Percentiles rank a stretch among this genome's conserved stretches.
phyloP scores from a whole-genome alignment of 2,797 vertebrate genomes.

The Spondyliosoma cantharus region DNA sequence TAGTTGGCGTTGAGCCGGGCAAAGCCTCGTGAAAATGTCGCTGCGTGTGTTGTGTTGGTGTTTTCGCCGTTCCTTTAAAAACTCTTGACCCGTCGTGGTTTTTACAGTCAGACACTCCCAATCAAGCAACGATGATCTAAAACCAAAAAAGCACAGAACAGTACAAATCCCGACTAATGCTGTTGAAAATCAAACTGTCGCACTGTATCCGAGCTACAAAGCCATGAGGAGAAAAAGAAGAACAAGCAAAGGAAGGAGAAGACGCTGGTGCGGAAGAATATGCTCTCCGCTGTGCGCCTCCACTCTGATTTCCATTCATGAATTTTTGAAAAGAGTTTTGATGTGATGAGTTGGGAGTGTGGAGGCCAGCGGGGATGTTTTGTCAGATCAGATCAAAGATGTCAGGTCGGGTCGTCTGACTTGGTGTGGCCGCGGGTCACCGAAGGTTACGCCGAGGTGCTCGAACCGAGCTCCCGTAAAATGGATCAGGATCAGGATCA shows the following conservation, averaged over 20 bases:
- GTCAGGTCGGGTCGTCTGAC: background rate
- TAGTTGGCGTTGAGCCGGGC: background rate
- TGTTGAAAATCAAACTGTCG: background rate
- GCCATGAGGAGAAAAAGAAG: background rate
- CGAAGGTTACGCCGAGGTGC: slow-evolving; percentile 13
- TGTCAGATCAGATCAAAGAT: slow-evolving; percentile 39
- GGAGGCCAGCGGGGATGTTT: slow-evolving; percentile 30
- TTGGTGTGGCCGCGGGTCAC: slow-evolving; percentile 14
- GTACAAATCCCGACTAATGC: background rate
- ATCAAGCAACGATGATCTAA: background rate
- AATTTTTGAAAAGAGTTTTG: slow-evolving; percentile 31
- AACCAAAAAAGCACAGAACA: background rate
- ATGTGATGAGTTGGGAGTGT: slow-evolving; percentile 40
- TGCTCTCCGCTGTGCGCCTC: background rate
- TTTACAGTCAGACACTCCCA: background rate
- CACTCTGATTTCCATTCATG: slow-evolving; percentile 28
- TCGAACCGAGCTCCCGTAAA: slow-evolving; percentile 16
- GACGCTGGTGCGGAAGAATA: background rate
- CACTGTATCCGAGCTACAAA: background rate
- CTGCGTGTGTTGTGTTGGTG: background rate
- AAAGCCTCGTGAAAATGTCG: background rate
- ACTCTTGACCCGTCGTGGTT: background rate
- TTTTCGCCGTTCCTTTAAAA: background rate
- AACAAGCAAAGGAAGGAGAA: background rate
- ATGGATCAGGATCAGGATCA: slow-evolving; percentile 7